Evolutionary conservation across 2,113 vertebrate species (phyloP).

Genomic region (Carettochelys insculpta): DNA sequence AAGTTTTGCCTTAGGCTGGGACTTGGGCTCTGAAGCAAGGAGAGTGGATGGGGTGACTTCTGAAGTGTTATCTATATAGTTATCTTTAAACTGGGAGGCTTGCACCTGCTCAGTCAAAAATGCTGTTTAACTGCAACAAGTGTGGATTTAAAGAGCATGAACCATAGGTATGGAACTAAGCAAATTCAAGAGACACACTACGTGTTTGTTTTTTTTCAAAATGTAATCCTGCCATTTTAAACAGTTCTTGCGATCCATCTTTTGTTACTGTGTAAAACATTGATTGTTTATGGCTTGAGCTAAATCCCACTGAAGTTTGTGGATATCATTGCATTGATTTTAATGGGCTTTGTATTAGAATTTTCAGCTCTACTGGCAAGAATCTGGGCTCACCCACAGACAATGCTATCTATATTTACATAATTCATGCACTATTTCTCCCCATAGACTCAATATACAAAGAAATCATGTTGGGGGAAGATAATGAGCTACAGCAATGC

Average conservation of each 20-base stretch:
- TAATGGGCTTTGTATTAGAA: not conserved
- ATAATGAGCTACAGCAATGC: not conserved
- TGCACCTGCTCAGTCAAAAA: not conserved
- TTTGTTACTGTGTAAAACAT: accelerated
- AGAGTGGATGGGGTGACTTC: not conserved
- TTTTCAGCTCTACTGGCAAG: not conserved
- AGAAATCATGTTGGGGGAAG: not conserved
- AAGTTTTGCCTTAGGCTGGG: not conserved
- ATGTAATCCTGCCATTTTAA: not conserved
- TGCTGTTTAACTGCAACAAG: not conserved
- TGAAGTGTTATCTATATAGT: not conserved
- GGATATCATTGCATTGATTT: not conserved
- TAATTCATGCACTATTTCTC: no score
- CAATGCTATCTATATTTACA: not conserved
- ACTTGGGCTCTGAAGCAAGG: not conserved
- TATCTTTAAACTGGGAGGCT: not conserved
- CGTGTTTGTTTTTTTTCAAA: not conserved
- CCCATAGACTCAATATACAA: not conserved
- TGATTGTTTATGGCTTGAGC: accelerated
- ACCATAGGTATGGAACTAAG: not conserved
- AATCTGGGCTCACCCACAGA: not conserved
- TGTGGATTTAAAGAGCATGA: not conserved
- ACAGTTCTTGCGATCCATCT: accelerated
- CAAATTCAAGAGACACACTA: not conserved
- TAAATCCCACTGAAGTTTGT: not conserved